Evolutionary conservation across 2,888 invertebrate genomes (phyloP).

Genomic region (Hyposoter didymator): DNA sequence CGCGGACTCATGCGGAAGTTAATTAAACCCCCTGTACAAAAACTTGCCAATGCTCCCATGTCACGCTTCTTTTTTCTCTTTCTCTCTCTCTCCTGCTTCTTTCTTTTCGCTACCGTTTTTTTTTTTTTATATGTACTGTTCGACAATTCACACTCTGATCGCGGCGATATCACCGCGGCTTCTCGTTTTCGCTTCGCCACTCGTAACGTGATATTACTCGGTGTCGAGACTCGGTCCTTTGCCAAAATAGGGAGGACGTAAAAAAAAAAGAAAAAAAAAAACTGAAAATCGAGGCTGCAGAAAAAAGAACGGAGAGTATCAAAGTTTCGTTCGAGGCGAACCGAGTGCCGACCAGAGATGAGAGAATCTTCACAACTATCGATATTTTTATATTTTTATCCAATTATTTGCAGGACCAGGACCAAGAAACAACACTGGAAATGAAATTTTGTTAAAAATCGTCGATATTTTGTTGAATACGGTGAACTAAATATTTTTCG

Average conservation of each 20-base stretch:
- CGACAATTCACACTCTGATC: constrained; percentile 12
- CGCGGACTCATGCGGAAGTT: constrained; percentile 63
- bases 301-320: not conserved
- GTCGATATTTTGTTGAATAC: too few relatives aligned
- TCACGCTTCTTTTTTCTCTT: constrained; percentile 41
- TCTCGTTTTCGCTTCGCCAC: not conserved
- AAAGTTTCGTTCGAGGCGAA: not conserved
- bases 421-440: too few relatives aligned
- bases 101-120: not conserved
- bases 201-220: constrained; percentile 19
- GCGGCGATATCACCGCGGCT: not conserved
- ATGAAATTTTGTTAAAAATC: too few relatives aligned
- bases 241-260: not conserved
- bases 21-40: constrained; percentile 64
- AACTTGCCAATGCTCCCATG: constrained; percentile 57
- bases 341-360: not conserved
- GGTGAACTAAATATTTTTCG: too few relatives aligned
- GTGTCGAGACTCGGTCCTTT: not conserved
- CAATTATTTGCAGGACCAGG: not conserved
- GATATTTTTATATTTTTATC: not conserved
- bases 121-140: not conserved
- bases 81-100: not conserved
- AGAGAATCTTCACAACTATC: not conserved
- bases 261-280: not conserved
- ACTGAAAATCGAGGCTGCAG: not conserved